Conservation (phyloP, 64 coral and sea anemone species). For the Platygyra sinensis region DNA sequence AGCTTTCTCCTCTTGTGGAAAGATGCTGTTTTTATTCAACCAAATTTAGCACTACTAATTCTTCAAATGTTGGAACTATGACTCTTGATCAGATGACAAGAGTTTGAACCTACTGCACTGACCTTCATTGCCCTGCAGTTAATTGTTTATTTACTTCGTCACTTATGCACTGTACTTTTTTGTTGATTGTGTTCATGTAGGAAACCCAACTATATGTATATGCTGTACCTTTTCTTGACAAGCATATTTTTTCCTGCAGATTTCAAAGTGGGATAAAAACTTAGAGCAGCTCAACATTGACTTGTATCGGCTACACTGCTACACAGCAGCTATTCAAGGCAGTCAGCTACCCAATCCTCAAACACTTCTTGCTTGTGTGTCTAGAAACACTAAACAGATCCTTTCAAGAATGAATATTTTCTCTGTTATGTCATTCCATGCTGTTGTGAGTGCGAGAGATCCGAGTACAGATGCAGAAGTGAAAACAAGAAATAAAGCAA, state of each 20-base stretch:
- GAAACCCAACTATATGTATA: too few species aligned
- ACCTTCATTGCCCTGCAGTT: too few species aligned
- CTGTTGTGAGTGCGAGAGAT: conserved; percentile 89
- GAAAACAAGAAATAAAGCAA: conserved; percentile 87
- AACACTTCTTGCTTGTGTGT: conserved; percentile 81
- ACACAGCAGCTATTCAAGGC: conserved; percentile 85
- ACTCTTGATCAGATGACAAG: too few species aligned
- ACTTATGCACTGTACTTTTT: neutral
- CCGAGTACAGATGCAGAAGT: conserved; percentile 80
- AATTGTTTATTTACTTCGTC: too few species aligned
- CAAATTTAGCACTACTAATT: too few species aligned
- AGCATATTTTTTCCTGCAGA: conserved; percentile 45
- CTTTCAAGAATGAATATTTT: conserved; percentile 86
- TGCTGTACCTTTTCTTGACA: too few species aligned
- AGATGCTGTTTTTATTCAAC: too few species aligned
- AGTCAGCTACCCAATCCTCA: conserved; percentile 87
- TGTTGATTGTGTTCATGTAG: neutral
- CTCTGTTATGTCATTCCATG: conserved; percentile 96
- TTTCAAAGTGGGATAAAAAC: conserved; percentile 97
- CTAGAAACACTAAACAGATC: conserved; percentile 81
- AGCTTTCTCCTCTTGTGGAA: too few species aligned
- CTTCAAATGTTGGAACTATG: too few species aligned
- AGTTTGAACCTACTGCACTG: too few species aligned
- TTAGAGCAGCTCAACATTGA: conserved; percentile 86
- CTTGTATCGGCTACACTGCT: conserved; percentile 93